Conservation (phyloP, 2,113 vertebrate species). For the Addax nasomaculatus region DNA sequence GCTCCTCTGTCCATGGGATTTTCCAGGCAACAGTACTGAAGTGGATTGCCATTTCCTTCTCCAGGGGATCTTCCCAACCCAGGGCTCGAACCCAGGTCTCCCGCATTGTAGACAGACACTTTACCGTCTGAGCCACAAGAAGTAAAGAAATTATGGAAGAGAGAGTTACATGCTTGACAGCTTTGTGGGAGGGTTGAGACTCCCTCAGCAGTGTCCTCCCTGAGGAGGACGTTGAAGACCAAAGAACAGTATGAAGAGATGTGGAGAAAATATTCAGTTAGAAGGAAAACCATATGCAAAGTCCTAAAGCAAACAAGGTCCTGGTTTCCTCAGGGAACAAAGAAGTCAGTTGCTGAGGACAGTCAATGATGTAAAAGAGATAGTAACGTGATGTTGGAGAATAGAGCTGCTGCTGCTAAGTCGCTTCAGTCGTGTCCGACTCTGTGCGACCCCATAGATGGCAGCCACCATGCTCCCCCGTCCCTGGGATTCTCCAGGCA, state of each 20-base stretch:
- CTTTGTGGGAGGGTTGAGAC: not conserved
- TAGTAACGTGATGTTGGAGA: not conserved
- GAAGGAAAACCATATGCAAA: not conserved
- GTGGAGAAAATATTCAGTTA: not conserved
- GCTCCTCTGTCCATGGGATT: too few species aligned
- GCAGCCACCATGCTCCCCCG: too few species aligned
- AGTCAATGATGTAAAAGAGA: accelerated
- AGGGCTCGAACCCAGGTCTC: too few species aligned
- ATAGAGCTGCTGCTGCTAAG: not conserved
- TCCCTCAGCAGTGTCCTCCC: not conserved
- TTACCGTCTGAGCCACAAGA: not conserved
- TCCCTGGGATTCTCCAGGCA: too few species aligned
- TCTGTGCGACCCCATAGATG: accelerated
- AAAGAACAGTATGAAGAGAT: not conserved
- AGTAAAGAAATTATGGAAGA: not conserved
- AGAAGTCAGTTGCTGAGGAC: not conserved
- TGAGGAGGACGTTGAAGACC: not conserved
- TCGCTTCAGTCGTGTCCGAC: accelerated
- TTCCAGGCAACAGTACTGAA: too few species aligned
- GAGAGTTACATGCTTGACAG: not conserved
- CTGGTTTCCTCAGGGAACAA: not conserved
- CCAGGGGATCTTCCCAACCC: too few species aligned
- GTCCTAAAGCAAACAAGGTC: not conserved
- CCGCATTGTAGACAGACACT: too few species aligned
- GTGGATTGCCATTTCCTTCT: too few species aligned